Evolutionary conservation across 2,888 invertebrate genomes (phyloP).

Genomic region (Catocala sponsa): DNA sequence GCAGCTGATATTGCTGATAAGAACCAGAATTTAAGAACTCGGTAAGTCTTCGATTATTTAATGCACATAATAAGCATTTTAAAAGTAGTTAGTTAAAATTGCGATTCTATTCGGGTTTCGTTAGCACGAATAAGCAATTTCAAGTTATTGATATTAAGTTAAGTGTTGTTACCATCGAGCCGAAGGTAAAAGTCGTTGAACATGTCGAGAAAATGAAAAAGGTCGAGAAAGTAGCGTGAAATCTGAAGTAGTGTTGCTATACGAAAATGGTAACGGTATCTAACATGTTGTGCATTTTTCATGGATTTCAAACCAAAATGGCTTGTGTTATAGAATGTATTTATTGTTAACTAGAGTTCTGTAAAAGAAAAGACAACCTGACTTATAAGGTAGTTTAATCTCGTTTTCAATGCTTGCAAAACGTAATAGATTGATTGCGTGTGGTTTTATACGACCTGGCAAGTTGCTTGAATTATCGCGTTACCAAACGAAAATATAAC

Average conservation of each 20-base stretch:
- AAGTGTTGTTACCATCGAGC: constrained; percentile 16
- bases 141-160: constrained; percentile 6
- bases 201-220: constrained; percentile 17
- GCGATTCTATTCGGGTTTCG: background rate
- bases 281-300: constrained; percentile 8
- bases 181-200: constrained; percentile 12
- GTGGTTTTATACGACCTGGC: too few species aligned
- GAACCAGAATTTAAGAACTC: background rate
- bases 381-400: too few species aligned
- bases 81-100: background rate
- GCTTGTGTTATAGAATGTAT: background rate
- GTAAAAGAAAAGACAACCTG: too few species aligned
- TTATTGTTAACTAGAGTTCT: too few species aligned
- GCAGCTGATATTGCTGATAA: constrained; percentile 4
- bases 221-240: constrained; percentile 19
- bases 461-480: too few species aligned
- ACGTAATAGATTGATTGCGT: too few species aligned
- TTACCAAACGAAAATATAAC: too few species aligned
- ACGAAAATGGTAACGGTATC: constrained; percentile 16
- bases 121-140: background rate
- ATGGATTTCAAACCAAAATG: constrained; percentile 1
- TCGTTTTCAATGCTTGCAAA: too few species aligned
- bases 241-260: constrained; percentile 12
- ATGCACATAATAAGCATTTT: background rate
- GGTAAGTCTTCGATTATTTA: background rate